Evolutionary conservation across 1,140 invertebrate genomes (phyloP).

Genomic region (Drosophila trapezifrons): DNA sequence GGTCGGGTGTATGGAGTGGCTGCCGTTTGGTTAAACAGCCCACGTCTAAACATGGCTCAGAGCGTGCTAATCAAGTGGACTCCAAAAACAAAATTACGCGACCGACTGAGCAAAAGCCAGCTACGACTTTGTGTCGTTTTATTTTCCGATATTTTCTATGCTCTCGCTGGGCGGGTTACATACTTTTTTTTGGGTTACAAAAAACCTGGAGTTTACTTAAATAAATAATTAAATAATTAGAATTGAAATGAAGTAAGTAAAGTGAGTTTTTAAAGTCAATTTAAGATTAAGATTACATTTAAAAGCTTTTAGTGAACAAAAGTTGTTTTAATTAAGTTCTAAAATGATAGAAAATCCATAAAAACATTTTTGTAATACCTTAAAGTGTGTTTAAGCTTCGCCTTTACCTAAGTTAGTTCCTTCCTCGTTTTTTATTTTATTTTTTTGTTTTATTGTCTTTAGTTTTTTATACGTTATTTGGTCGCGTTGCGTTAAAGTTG

Average conservation of each 20-base stretch:
- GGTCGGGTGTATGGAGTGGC: constrained; percentile 32
- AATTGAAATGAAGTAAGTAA: background rate
- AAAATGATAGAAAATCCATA: too few relatives aligned
- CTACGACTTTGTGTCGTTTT: constrained; percentile 45
- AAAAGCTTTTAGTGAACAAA: too few relatives aligned
- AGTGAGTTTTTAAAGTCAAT: background rate
- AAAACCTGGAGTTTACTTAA: background rate
- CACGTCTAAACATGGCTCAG: constrained; percentile 78
- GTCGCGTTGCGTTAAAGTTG: constrained; percentile 36
- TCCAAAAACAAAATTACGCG: constrained; percentile 71
- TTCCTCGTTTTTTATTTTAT: constrained; percentile 6
- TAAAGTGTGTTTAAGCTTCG: background rate
- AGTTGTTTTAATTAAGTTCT: background rate
- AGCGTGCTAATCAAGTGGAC: constrained; percentile 77
- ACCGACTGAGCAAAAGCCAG: constrained; percentile 66
- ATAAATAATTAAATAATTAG: background rate
- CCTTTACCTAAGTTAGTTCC: background rate
- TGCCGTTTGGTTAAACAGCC: constrained; percentile 72
- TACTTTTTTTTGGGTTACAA: background rate
- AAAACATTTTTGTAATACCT: background rate
- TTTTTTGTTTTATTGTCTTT: constrained; percentile 44
- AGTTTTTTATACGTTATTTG: constrained; percentile 48
- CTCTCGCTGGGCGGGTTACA: background rate
- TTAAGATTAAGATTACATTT: too few relatives aligned
- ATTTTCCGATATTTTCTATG: constrained; percentile 1